phyloP scores from a whole-genome alignment of 2,797 vertebrate genomes.

The Manis javanica region DNA sequence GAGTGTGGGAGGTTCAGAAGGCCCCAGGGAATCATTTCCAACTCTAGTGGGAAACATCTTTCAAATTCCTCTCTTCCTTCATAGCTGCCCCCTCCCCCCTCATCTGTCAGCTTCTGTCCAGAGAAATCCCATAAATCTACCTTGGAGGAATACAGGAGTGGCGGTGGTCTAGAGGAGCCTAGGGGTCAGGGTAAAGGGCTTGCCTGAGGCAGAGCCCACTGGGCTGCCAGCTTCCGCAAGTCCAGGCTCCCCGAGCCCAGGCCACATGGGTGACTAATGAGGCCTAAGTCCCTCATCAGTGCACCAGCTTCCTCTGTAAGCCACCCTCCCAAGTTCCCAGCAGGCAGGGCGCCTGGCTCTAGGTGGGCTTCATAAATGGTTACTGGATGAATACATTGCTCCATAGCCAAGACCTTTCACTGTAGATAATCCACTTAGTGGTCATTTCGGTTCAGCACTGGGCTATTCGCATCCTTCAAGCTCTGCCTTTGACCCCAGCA shows the following conservation, averaged over 20 bases:
- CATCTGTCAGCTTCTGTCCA: conserved; percentile 81
- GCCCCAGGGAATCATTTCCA: conserved; percentile 33
- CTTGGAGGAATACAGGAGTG: not conserved
- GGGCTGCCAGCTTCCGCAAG: not conserved
- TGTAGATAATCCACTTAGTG: not conserved
- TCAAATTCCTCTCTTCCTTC: conserved; percentile 58
- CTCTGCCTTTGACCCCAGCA: not conserved
- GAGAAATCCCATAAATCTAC: conserved; percentile 70
- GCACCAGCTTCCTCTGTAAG: not conserved
- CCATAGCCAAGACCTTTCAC: not conserved
- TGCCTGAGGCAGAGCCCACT: not conserved
- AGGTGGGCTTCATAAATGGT: not conserved
- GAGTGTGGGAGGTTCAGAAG: not conserved
- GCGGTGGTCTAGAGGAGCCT: not conserved
- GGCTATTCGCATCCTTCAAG: not conserved
- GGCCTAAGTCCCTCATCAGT: not conserved
- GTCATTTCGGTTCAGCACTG: not conserved
- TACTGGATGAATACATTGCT: not conserved
- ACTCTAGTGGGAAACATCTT: conserved; percentile 57
- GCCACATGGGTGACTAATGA: too few relatives aligned
- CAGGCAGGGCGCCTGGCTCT: not conserved
- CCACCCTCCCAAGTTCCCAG: not conserved
- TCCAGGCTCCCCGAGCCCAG: not conserved
- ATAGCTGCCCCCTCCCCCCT: conserved; percentile 47
- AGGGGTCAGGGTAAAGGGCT: not conserved